phyloP scores from a whole-genome alignment of 2,888 invertebrate species.

The Parnassius smintheus region DNA sequence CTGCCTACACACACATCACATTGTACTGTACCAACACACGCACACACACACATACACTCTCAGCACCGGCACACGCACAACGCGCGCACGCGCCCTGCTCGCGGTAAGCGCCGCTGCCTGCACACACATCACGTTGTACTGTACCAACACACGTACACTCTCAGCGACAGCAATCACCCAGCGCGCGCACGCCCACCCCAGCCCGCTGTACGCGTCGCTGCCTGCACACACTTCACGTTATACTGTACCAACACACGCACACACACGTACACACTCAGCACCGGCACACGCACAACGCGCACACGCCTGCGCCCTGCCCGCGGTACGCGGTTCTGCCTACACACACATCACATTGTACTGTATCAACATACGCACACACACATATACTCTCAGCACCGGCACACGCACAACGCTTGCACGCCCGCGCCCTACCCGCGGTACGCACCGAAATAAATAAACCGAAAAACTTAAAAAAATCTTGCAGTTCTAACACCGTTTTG shows the following conservation, averaged over 20 bases:
- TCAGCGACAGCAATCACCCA: conserved; percentile 47
- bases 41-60: conserved; percentile 2
- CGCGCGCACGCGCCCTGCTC: conserved; percentile 33
- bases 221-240: conserved; percentile 33
- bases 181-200: conserved; percentile 54
- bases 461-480: too few relatives aligned
- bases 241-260: background rate
- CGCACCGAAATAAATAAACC: too few relatives aligned
- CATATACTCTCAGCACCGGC: background rate
- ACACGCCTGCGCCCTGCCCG: conserved; percentile 24
- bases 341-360: background rate
- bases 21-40: background rate
- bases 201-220: conserved; percentile 32
- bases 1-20: conserved; percentile 36
- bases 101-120: conserved; percentile 40
- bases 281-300: too few relatives aligned
- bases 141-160: background rate
- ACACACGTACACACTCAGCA: background rate
- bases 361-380: background rate
- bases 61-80: too few relatives aligned
- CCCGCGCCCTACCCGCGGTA: too few relatives aligned
- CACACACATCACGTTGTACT: background rate
- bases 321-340: conserved; percentile 40
- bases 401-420: too few relatives aligned
- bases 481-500: too few relatives aligned